phyloP scores from a whole-genome alignment of 2,113 vertebrate species.

The Pagrus major region DNA sequence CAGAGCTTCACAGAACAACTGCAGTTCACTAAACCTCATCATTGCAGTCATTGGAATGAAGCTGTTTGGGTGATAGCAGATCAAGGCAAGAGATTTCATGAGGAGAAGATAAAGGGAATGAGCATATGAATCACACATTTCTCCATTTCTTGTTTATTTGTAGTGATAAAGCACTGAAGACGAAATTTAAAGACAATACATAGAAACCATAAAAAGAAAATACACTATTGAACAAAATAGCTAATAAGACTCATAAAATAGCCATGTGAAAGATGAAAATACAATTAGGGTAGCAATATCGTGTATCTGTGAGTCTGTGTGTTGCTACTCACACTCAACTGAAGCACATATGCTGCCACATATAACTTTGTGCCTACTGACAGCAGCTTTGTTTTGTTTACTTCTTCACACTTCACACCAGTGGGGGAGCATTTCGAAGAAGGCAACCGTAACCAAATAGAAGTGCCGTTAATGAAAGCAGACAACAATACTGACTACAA shows the following conservation, averaged over 20 bases:
- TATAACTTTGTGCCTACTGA: constrained; percentile 16
- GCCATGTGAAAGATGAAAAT: neutral
- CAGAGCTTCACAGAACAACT: constrained; percentile 15
- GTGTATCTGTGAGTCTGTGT: neutral
- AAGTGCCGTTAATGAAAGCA: constrained; percentile 1
- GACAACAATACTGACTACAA: constrained; percentile 28
- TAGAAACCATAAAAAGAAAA: neutral
- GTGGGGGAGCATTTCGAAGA: constrained; percentile 13
- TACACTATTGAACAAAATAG: neutral
- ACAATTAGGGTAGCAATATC: neutral
- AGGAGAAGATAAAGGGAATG: constrained; percentile 31
- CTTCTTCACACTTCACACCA: constrained; percentile 42
- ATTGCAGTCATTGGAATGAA: neutral
- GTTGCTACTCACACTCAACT: constrained; percentile 14
- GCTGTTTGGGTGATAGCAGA: constrained; percentile 25
- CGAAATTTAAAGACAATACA: constrained; percentile 26
- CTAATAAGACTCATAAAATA: neutral
- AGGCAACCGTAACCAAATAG: constrained; percentile 25
- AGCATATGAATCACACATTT: constrained; percentile 25
- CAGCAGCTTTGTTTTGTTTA: constrained; percentile 47
- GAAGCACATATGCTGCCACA: constrained; percentile 21
- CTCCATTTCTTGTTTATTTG: constrained; percentile 37
- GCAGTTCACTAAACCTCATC: constrained; percentile 37
- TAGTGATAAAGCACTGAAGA: constrained; percentile 3
- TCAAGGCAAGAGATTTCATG: neutral